Evolutionary conservation across 1,140 invertebrate species (phyloP).

Genomic region (Coenobita brevimanus): DNA sequence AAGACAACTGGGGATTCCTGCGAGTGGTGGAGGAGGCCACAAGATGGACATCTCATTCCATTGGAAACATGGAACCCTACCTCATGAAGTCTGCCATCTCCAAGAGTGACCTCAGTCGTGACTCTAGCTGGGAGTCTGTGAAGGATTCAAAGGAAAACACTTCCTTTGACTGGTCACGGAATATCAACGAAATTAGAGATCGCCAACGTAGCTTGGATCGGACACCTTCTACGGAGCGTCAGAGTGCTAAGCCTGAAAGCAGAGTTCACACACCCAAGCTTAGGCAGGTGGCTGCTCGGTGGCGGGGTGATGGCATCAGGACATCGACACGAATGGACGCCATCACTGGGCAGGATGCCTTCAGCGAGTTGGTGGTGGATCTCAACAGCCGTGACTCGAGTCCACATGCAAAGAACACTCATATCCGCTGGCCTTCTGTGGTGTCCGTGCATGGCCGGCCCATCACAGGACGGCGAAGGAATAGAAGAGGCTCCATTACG

Average conservation of each 20-base stretch:
- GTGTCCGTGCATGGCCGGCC: slow-evolving; percentile 23
- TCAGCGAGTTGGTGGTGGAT: slow-evolving; percentile 31
- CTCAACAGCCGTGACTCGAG: slow-evolving; percentile 26
- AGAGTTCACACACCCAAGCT: neutral
- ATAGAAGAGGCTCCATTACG: slow-evolving; percentile 5
- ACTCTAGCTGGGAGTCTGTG: neutral
- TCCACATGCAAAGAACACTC: neutral
- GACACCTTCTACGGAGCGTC: neutral
- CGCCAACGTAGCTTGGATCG: neutral
- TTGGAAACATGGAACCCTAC: slow-evolving; percentile 19
- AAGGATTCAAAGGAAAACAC: neutral
- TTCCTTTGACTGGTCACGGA: slow-evolving; percentile 36
- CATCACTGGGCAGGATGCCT: neutral
- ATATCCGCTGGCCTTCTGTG: neutral
- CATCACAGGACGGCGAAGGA: neutral
- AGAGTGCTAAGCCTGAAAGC: neutral
- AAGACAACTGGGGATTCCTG: slow-evolving; percentile 6
- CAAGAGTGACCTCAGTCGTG: neutral
- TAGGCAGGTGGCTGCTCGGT: neutral
- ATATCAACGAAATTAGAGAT: slow-evolving; percentile 14
- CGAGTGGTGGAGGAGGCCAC: slow-evolving; percentile 26
- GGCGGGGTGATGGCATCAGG: slow-evolving; percentile 12
- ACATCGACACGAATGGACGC: slow-evolving; percentile 18
- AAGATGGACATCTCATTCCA: neutral
- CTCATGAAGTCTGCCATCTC: slow-evolving; percentile 9